phyloP scores from a whole-genome alignment of 2,113 vertebrate species.

The Silurus meridionalis region DNA sequence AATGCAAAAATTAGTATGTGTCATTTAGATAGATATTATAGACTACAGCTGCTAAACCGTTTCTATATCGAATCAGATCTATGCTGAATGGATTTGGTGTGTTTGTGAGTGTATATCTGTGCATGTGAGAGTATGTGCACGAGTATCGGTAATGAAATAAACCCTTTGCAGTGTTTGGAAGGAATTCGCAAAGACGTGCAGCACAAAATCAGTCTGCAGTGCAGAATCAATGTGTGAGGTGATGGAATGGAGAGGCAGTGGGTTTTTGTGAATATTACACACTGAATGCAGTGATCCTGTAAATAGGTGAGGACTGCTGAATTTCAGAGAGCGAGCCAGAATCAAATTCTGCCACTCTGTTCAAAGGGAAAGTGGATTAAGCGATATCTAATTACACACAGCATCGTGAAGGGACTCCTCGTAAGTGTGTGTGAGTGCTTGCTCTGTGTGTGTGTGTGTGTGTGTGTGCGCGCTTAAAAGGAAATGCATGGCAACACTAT shows the following conservation, averaged over 20 bases:
- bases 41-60: neutral
- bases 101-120: neutral
- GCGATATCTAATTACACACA: slow-evolving; percentile 70
- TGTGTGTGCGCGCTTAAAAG: neutral
- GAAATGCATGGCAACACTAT: slow-evolving; percentile 1
- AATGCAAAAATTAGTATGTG: neutral
- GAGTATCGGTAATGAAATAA: neutral
- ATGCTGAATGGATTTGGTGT: neutral
- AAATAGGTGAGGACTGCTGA: slow-evolving; percentile 49
- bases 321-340: slow-evolving; percentile 66
- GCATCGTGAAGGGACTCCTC: slow-evolving; percentile 67
- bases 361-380: slow-evolving; percentile 69
- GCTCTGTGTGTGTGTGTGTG: neutral
- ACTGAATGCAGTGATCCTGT: slow-evolving; percentile 4
- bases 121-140: neutral
- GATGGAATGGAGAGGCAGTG: neutral
- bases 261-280: slow-evolving; percentile 6
- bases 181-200: neutral
- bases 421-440: slow-evolving; percentile 56
- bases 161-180: neutral
- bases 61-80: neutral
- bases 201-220: neutral
- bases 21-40: too few species aligned
- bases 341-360: slow-evolving; percentile 70
- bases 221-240: neutral